Evolutionary conservation across 2,888 invertebrate genomes (phyloP).

Genomic region (Drosophila anceps): DNA sequence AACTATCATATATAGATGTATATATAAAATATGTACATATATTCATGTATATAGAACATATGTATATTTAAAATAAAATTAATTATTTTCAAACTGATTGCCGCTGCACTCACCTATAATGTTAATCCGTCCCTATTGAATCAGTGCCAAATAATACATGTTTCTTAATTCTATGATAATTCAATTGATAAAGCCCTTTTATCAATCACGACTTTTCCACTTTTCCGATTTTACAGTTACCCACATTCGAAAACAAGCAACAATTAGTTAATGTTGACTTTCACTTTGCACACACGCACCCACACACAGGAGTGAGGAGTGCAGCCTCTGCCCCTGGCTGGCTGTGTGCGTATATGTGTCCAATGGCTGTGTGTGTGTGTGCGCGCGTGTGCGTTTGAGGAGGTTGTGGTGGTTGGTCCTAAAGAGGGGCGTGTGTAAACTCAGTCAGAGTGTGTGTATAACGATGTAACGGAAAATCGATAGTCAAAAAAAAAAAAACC

Average conservation of each 20-base stretch:
- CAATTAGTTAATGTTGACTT: constrained; percentile 48
- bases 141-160: constrained; percentile 79
- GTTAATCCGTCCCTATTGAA: constrained; percentile 75
- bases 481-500: constrained; percentile 61
- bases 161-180: constrained; percentile 54
- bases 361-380: constrained; percentile 4
- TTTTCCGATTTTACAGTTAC: constrained; percentile 1
- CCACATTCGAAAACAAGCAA: constrained; percentile 21
- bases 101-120: constrained; percentile 61
- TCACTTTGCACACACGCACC: constrained; percentile 36
- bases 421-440: constrained; percentile 63
- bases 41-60: not conserved
- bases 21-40: not conserved
- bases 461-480: constrained; percentile 81
- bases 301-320: constrained; percentile 17
- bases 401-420: constrained; percentile 16
- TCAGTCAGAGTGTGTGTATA: constrained; percentile 82
- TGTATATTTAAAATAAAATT: not conserved
- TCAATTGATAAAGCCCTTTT: constrained; percentile 1
- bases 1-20: not conserved
- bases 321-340: constrained; percentile 19
- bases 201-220: not conserved
- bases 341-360: constrained; percentile 6
- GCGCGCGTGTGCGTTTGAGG: not conserved
- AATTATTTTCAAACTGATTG: not conserved